phyloP scores from a whole-genome alignment of 2,113 vertebrate genomes.

The Bothrops jararaca region DNA sequence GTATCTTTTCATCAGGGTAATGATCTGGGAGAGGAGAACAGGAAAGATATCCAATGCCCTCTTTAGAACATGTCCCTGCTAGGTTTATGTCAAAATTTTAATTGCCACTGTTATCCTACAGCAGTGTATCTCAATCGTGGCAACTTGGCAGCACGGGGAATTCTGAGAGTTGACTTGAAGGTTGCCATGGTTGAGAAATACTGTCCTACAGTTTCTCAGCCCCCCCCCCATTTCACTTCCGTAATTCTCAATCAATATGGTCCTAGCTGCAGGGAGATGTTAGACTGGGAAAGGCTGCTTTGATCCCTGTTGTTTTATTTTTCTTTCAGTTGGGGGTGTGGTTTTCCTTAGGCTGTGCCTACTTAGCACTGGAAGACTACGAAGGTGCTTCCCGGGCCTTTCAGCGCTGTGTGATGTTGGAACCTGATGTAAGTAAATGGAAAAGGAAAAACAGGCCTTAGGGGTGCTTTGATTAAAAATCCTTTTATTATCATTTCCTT shows the following conservation, averaged over 20 bases:
- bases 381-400: conserved; percentile 90
- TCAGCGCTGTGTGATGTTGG: conserved; percentile 89
- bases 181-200: background rate
- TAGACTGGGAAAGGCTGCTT: background rate
- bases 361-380: conserved; percentile 86
- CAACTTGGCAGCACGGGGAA: background rate
- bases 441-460: fast-evolving
- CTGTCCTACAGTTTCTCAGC: background rate
- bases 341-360: conserved; percentile 96
- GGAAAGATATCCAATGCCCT: background rate
- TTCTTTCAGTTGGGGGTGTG: conserved; percentile 89
- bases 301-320: conserved; percentile 23
- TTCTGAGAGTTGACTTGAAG: background rate
- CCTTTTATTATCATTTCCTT: background rate
- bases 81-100: background rate
- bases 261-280: background rate
- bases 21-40: background rate
- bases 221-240: background rate
- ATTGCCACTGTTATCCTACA: background rate
- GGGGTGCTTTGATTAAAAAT: background rate
- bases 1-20: background rate
- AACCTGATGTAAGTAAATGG: conserved; percentile 87
- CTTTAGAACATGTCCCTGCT: background rate
- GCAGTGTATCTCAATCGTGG: background rate
- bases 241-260: background rate